Conservation (phyloP, 2,888 invertebrate species). For the Erebia palarica region DNA sequence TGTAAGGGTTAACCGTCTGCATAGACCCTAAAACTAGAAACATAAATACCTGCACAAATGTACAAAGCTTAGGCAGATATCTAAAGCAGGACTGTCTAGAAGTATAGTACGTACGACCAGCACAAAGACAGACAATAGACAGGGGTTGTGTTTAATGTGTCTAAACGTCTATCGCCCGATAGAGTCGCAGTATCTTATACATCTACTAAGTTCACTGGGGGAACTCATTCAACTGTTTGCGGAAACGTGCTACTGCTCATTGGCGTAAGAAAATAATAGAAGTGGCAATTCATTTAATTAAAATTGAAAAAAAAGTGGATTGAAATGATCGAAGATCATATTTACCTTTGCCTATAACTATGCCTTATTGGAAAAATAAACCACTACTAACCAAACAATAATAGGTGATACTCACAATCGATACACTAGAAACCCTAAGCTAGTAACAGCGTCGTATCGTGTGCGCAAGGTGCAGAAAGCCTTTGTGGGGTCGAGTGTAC, state of each 20-base stretch:
- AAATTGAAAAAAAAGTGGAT: no score
- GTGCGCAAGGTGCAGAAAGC: no score
- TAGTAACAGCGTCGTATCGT: no score
- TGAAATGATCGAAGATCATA: no score
- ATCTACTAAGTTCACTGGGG: conserved; percentile 45
- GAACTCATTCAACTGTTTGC: conserved; percentile 53
- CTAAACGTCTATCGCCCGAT: conserved; percentile 30
- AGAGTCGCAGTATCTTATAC: conserved; percentile 29
- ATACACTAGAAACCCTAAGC: no score
- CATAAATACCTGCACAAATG: background rate
- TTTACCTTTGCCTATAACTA: no score
- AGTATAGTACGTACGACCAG: conserved; percentile 19
- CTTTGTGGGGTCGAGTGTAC: no score
- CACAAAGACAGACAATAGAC: conserved; percentile 36
- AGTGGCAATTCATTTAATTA: background rate
- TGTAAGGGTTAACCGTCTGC: no score
- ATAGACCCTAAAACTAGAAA: background rate
- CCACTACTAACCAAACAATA: no score
- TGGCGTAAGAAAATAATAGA: conserved; percentile 7
- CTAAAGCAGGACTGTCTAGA: conserved; percentile 26
- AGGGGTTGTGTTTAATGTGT: conserved; percentile 30
- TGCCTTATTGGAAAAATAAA: no score
- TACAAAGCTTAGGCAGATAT: conserved; percentile 10
- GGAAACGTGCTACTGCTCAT: conserved; percentile 43
- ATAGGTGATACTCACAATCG: no score